These are phyloP conservation scores for Montipora cactus DNA, from an alignment of 64 coral and sea anemone genomes.

Conservation along the genomic window DNA sequence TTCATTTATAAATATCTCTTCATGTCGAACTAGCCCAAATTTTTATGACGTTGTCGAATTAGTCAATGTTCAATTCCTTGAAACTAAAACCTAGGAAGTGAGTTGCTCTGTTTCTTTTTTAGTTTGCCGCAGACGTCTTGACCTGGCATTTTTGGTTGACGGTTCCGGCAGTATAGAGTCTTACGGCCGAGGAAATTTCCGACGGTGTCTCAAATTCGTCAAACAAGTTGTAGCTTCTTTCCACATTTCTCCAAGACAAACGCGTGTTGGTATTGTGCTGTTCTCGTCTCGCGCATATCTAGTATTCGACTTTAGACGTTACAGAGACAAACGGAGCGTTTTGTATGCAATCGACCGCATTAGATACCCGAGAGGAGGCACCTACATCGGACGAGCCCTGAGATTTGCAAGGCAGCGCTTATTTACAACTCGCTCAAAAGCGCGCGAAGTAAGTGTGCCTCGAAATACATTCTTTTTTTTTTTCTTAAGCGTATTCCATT, in stretches of 20 bases:
- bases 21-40: no score
- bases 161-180: conserved; percentile 70
- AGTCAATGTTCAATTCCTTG: no score
- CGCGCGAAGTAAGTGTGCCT: no score
- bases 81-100: no score
- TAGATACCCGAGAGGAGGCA: conserved; percentile 74
- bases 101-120: background rate
- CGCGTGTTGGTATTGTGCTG: conserved; percentile 57
- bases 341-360: conserved; percentile 61
- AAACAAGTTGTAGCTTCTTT: conserved; percentile 46
- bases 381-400: conserved; percentile 42
- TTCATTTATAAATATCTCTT: no score
- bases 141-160: conserved; percentile 64
- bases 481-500: no score
- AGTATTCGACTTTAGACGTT: conserved; percentile 62
- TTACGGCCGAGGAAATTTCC: conserved; percentile 78
- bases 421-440: no score
- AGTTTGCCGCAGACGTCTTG: conserved; percentile 58
- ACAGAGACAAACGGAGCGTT: conserved; percentile 54
- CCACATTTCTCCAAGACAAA: conserved; percentile 46
- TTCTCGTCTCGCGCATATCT: conserved; percentile 68
- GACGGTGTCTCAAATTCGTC: conserved; percentile 73
- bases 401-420: no score
- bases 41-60: no score
- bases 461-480: no score